A percentile compares a stretch with the other conserved stretches of the same genome.
Evolutionary conservation across 2,888 invertebrate genomes (phyloP).

Genomic region (Scaptomyza cyrtandrae): DNA sequence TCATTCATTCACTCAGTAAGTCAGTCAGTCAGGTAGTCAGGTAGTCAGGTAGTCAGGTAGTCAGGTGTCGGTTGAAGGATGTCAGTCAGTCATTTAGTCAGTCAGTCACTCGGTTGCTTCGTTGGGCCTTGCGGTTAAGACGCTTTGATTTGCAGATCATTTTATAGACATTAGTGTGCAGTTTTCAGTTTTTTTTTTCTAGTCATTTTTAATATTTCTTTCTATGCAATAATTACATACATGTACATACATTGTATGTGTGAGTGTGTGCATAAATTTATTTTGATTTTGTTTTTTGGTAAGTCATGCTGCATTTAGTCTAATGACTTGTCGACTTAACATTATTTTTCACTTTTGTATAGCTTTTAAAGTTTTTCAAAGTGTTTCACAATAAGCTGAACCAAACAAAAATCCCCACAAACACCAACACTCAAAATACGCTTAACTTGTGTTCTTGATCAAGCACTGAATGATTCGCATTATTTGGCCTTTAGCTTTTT

Average conservation of each 20-base stretch:
- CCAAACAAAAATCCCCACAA: slow-evolving; percentile 10
- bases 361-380: slow-evolving; percentile 30
- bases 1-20: slow-evolving; percentile 38
- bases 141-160: slow-evolving; percentile 78
- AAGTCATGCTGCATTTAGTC: slow-evolving; percentile 75
- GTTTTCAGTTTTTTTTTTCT: slow-evolving; percentile 51
- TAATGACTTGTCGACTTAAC: slow-evolving; percentile 71
- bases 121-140: slow-evolving; percentile 44
- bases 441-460: slow-evolving; percentile 30
- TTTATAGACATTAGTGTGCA: slow-evolving; percentile 76
- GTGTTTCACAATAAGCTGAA: slow-evolving; percentile 36
- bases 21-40: too few species aligned
- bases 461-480: slow-evolving; percentile 25
- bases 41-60: slow-evolving; percentile 26
- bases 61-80: slow-evolving; percentile 3
- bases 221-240: slow-evolving; percentile 48
- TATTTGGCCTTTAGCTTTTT: slow-evolving; percentile 2
- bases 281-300: slow-evolving; percentile 42
- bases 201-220: slow-evolving; percentile 59
- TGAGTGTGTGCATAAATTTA: background rate
- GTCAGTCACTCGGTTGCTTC: slow-evolving; percentile 23
- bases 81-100: slow-evolving; percentile 25
- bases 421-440: slow-evolving; percentile 17
- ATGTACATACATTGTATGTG: slow-evolving; percentile 10
- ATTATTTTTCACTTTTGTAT: slow-evolving; percentile 32